A percentile compares a stretch with the other conserved stretches of the same genome.
Evolutionary conservation across 2,113 vertebrate genomes (phyloP).

Genomic region (Bucco capensis): DNA sequence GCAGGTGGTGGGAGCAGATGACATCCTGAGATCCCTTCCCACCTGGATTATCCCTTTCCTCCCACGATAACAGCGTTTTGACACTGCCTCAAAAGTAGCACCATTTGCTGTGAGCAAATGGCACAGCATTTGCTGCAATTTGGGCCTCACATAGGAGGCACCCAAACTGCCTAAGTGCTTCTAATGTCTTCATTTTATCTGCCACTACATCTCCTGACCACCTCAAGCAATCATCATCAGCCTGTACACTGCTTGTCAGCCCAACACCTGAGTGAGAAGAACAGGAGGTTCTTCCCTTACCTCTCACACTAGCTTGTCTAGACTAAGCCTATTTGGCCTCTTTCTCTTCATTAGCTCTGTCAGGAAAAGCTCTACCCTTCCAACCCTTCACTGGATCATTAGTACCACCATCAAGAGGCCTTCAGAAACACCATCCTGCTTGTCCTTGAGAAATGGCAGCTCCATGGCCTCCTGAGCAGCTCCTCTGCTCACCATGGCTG

Average conservation of each 20-base stretch:
- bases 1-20: not conserved
- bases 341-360: not conserved
- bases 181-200: not conserved
- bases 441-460: accelerated
- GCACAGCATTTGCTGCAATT: not conserved
- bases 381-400: not conserved
- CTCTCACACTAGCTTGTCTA: not conserved
- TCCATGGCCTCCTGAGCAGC: accelerated
- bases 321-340: not conserved
- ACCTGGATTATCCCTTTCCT: not conserved
- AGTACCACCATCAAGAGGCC: not conserved
- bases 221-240: not conserved
- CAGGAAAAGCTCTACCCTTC: not conserved
- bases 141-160: not conserved
- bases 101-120: not conserved
- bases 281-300: no score
- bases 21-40: not conserved
- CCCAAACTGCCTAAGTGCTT: not conserved
- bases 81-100: accelerated
- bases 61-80: not conserved
- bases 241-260: not conserved
- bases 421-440: not conserved
- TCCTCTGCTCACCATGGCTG: not conserved
- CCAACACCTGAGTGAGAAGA: not conserved
- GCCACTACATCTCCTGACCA: no score